A percentile compares a stretch with the other conserved stretches of the same genome.
phyloP scores from a whole-genome alignment of 2,888 invertebrate species.

The Parnassius smintheus region DNA sequence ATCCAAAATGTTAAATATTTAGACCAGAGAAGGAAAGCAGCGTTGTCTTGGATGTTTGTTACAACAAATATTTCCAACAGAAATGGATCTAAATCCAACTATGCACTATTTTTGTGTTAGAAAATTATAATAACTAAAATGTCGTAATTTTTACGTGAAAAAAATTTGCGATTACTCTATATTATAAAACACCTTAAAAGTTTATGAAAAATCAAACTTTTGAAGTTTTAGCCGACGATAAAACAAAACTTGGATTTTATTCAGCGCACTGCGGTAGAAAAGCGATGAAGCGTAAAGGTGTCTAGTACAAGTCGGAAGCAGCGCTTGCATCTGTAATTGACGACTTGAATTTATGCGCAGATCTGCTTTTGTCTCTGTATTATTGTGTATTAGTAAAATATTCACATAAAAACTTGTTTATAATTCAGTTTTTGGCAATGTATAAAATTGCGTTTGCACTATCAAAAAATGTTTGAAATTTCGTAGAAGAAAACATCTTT shows the following conservation, averaged over 20 bases:
- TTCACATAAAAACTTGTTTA: too few species aligned
- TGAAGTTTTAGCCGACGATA: neutral
- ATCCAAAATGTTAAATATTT: too few species aligned
- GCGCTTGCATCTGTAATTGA: constrained; percentile 10
- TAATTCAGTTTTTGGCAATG: too few species aligned
- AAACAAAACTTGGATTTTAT: neutral
- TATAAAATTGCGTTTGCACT: too few species aligned
- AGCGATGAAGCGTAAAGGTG: constrained; percentile 10
- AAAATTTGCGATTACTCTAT: neutral
- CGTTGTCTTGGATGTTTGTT: too few species aligned
- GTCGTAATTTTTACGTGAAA: neutral
- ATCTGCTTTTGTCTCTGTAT: neutral
- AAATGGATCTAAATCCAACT: too few species aligned
- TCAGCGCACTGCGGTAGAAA: constrained; percentile 5
- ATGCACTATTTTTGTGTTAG: too few species aligned
- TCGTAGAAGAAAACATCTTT: too few species aligned
- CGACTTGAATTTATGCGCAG: constrained; percentile 6
- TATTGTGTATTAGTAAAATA: too few species aligned
- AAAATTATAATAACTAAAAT: neutral
- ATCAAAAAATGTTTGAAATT: too few species aligned
- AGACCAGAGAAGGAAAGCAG: too few species aligned
- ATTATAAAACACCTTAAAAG: neutral
- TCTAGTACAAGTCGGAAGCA: constrained; percentile 5
- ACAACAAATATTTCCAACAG: too few species aligned
- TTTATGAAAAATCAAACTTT: neutral